phyloP scores from a whole-genome alignment of 2,888 invertebrate genomes.

The Drosophila borborema region DNA sequence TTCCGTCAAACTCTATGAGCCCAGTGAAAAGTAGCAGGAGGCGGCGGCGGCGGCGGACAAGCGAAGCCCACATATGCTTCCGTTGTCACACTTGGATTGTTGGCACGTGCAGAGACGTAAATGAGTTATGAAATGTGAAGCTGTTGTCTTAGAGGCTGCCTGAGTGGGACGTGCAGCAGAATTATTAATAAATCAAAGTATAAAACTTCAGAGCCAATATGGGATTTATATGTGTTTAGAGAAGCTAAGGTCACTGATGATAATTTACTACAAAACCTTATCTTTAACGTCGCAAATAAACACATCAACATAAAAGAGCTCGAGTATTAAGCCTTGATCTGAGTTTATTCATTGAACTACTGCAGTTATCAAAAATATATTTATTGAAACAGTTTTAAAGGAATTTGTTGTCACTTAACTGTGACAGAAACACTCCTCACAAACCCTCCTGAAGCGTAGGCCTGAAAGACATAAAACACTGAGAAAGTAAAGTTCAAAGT shows the following conservation, averaged over 20 bases:
- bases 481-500: constrained; percentile 59
- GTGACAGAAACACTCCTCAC: not conserved
- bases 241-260: not conserved
- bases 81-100: constrained; percentile 70
- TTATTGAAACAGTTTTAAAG: not conserved
- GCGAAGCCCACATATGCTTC: constrained; percentile 41
- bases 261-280: not conserved
- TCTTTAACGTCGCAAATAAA: not conserved
- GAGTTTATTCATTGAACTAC: not conserved
- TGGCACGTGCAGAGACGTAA: constrained; percentile 67
- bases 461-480: constrained; percentile 29
- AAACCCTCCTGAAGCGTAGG: not conserved
- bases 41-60: constrained; percentile 26
- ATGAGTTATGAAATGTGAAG: constrained; percentile 65
- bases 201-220: constrained; percentile 34
- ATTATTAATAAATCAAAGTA: constrained; percentile 56
- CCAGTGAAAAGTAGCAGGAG: constrained; percentile 55
- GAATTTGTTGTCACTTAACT: not conserved
- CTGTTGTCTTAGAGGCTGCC: constrained; percentile 11
- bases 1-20: constrained; percentile 37
- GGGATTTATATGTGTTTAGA: not conserved
- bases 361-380: not conserved
- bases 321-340: not conserved
- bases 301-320: not conserved
- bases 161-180: constrained; percentile 12